These are phyloP conservation scores for Drosophila nikananu DNA, from an alignment of 1,140 invertebrate species.

Conservation along the genomic window DNA sequence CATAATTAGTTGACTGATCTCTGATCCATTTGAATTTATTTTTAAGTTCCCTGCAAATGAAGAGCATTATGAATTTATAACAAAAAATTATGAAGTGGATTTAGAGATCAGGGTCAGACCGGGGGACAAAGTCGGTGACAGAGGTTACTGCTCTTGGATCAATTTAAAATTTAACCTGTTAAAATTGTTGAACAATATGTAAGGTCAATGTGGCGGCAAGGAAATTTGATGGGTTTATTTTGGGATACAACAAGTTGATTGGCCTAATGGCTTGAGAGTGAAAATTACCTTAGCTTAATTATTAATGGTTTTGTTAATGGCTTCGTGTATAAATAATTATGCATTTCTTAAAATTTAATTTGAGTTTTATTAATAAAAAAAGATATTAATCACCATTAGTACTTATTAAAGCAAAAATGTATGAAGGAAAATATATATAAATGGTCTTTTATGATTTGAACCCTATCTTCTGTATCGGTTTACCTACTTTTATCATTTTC, in stretches of 20 bases:
- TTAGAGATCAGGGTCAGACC: slow-evolving; percentile 23
- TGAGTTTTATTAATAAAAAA: background rate
- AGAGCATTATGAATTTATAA: background rate
- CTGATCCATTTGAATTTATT: slow-evolving; percentile 13
- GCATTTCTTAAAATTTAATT: background rate
- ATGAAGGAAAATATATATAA: background rate
- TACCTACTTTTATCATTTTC: background rate
- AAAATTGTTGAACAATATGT: slow-evolving; percentile 3
- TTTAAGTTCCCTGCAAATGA: background rate
- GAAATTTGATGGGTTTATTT: slow-evolving; percentile 24
- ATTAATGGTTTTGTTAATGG: slow-evolving; percentile 10
- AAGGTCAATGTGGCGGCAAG: slow-evolving; percentile 14
- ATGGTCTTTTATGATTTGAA: no score
- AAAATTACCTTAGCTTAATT: slow-evolving; percentile 6
- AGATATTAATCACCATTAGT: background rate
- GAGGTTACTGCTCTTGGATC: slow-evolving; percentile 11
- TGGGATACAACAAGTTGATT: slow-evolving; percentile 8
- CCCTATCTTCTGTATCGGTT: background rate
- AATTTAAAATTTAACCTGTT: slow-evolving; percentile 10
- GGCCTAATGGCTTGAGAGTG: background rate
- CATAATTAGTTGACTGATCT: slow-evolving; percentile 20
- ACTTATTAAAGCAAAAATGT: no score
- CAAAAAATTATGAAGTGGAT: background rate
- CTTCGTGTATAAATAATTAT: background rate
- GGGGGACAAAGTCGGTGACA: slow-evolving; percentile 7